Base-by-base conservation (phyloP, 1,140 invertebrate species). In the Cydia pomonella region DNA sequence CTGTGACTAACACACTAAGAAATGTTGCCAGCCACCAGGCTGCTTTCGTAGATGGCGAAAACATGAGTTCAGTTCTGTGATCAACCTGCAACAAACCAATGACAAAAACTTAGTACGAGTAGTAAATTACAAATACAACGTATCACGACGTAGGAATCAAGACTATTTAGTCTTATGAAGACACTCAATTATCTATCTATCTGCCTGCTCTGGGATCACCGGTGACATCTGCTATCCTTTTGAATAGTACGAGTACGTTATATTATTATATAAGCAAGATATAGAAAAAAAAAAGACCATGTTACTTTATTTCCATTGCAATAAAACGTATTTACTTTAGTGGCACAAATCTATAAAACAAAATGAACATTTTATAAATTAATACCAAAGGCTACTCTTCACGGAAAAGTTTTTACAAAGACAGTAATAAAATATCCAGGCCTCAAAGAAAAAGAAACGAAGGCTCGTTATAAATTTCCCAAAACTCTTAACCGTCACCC, bases 1-100 rank as follows among this genome's bases (percentile, higher is more conserved):
- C 91, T 84, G 91, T 92, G 23, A 91, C 91, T 77, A 92, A 90
- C 29, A 92, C 91, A 78, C 87, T 90, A 50, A 92, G 81, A 74
- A 92, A 89, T 69, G 88, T 92, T 74, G 88, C 89, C 82, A 92
- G 91, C 88, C 91, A 92, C 86, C 89, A 91, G 89, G 89, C 91
- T 82, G 86, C 86, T 75, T 86, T 92, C 53, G 84, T 91, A 81
- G 87, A 88, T 77, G 88, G 83, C 72, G 91, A 85, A 86, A 84
- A 84, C 89, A 92, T 92, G 89, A 90, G 90, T 90, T 82, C 38
- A 41, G 38, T 79, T 80, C 73, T 77, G 84, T 86, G 72, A 80
- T 81, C 63, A 69, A 29, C 79, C 90, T 90, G 88, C 73, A 91
- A 91, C 79, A 82, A 82, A 59, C 7, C 53, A 59, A 59, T 12